A percentile compares a stretch with the other conserved stretches of the same genome.
Conservation (phyloP, 2,888 invertebrate genomes). For the Cephalotes varians region DNA sequence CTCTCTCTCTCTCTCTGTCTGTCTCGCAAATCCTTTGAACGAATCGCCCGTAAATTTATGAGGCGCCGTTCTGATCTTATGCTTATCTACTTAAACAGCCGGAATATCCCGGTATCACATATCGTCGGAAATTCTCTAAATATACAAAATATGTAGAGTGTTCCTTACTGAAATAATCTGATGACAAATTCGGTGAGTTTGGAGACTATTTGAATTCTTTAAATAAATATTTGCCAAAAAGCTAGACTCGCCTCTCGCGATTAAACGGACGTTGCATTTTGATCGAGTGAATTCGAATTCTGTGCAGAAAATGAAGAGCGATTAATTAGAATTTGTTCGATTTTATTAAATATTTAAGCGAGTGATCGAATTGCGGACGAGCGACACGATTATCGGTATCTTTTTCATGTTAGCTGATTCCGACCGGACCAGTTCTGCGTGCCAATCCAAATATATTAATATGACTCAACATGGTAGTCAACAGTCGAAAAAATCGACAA, state of each 20-base stretch:
- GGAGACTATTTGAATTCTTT: neutral
- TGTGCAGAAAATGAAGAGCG: constrained; percentile 57
- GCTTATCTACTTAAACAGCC: constrained; percentile 25
- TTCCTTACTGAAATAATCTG: neutral
- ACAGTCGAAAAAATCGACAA: neutral
- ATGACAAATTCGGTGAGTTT: neutral
- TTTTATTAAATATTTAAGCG: constrained; percentile 75
- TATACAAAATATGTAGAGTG: neutral
- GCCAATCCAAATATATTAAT: constrained; percentile 72
- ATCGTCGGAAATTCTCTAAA: constrained; percentile 7
- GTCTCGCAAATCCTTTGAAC: constrained; percentile 16
- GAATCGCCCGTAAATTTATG: constrained; percentile 42
- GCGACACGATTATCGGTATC: constrained; percentile 76
- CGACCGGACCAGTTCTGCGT: constrained; percentile 78
- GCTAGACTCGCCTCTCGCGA: neutral
- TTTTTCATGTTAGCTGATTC: constrained; percentile 83
- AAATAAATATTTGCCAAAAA: neutral
- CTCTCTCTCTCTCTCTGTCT: neutral
- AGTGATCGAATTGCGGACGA: constrained; percentile 71
- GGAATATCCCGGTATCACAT: neutral
- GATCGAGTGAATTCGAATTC: constrained; percentile 28
- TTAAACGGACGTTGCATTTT: neutral
- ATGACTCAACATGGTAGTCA: constrained; percentile 53
- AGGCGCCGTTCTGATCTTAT: constrained; percentile 38
- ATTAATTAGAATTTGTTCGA: constrained; percentile 83